Evolutionary conservation across 2,113 vertebrate species (phyloP).

Genomic region (Hippocampus abdominalis): DNA sequence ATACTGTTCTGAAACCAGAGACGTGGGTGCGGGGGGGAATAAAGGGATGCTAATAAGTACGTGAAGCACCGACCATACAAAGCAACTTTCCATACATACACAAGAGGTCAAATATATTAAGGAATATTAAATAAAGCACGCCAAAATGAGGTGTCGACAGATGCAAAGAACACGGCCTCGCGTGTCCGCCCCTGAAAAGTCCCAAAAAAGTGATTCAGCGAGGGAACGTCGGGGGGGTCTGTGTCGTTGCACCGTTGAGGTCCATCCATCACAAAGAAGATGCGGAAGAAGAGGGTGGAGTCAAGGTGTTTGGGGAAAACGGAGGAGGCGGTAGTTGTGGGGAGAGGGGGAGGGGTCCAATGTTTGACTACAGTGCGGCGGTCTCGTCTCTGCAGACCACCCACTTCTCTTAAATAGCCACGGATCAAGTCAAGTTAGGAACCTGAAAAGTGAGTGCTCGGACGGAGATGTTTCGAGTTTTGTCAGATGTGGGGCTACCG

Average conservation of each 20-base stretch:
- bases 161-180: constrained; percentile 56
- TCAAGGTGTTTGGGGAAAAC: not conserved
- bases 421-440: constrained; percentile 68
- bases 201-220: not conserved
- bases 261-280: not conserved
- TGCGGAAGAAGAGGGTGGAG: not conserved
- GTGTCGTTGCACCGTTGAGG: not conserved
- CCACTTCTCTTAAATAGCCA: constrained; percentile 19
- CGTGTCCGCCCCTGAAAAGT: constrained; percentile 4
- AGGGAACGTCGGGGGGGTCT: not conserved
- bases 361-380: not conserved
- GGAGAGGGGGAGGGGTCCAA: not conserved
- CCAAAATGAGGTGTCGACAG: constrained; percentile 68
- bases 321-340: not conserved
- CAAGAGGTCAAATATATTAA: constrained; percentile 82
- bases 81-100: constrained; percentile 66
- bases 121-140: constrained; percentile 80
- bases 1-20: constrained; percentile 68
- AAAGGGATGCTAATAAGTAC: constrained; percentile 73
- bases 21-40: constrained; percentile 62
- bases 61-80: constrained; percentile 79
- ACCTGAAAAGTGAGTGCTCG: constrained; percentile 69
- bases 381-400: not conserved
- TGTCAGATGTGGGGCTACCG: constrained; percentile 59
- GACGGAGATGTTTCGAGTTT: constrained; percentile 54